Evolutionary conservation across 2,113 vertebrate genomes (phyloP), one percentile per base, ranked within the genome.

Genomic region (Tenrec ecaudatus): DNA sequence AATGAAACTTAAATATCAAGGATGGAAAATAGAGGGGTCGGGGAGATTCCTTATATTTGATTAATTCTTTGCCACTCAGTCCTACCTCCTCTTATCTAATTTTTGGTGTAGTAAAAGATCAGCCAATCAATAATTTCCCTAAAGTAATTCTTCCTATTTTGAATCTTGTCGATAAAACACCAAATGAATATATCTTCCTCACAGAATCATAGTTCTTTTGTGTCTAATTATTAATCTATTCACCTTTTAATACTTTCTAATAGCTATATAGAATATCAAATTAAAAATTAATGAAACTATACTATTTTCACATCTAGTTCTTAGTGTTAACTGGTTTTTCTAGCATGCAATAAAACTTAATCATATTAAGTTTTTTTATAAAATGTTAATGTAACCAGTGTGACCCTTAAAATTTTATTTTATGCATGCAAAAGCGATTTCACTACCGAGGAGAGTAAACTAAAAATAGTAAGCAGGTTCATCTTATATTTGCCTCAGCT

Each of bases 291-390:
- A 84, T 16, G 78, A 93, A 90, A 90, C 73, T 75, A 10, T 81
- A 77, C 20, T 0, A 53, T 5, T 68, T 75, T 82, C 78, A 36
- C 1, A 79, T 33, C 2, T 3, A 33, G 3, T 53, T 85, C 91
- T 93, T 77, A 57, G 10, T 86, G 17, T 81, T 25, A 84, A 5
- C 75, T 92, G 33, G 1, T 6, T 90, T 95, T 82, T 57, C 84
- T 25, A 19, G 1, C 38, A 82, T 92, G 83, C 38, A 12, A 75
- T 66, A 43, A 27, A 87, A 83, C 1, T 86, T 68, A 93, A 62
- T 75, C 40, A 94, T 7, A 25, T 38, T 93, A 91, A 95, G 88
- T n/a, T 82, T 69, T 78, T 75, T 2, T 80, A 88, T 78, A 89
- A 85, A 89, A 75, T 90, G 8, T 73, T 91, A 82, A 69, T 25